Evolutionary conservation across 2,113 vertebrate genomes (phyloP).

Genomic region (Myiopsitta monachus): DNA sequence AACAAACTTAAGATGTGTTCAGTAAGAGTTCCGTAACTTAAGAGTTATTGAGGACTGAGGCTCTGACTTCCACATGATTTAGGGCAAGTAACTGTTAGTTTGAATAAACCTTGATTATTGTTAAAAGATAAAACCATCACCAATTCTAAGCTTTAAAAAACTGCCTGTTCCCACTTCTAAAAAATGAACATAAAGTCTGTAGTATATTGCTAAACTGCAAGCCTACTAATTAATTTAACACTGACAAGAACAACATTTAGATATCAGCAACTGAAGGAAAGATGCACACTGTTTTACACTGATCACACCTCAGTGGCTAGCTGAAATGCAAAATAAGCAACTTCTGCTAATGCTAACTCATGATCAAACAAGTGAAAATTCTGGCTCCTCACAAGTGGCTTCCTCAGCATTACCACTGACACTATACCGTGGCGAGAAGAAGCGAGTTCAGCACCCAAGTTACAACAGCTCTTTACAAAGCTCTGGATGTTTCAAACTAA

Average conservation of each 20-base stretch:
- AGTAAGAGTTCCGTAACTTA: not conserved
- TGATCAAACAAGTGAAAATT: not conserved
- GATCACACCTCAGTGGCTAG: not conserved
- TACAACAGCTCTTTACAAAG: not conserved
- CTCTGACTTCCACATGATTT: not conserved
- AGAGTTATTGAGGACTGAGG: not conserved
- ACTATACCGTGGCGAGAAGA: rapidly evolving
- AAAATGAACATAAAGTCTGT: not conserved
- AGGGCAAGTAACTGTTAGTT: not conserved
- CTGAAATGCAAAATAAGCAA: not conserved
- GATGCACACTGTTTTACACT: not conserved
- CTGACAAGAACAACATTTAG: not conserved
- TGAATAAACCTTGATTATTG: not conserved
- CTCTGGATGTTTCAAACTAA: not conserved
- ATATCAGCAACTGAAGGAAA: not conserved
- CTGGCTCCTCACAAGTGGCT: not conserved
- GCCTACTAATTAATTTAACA: not conserved
- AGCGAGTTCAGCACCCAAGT: not conserved
- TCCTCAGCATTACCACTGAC: not conserved
- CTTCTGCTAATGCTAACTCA: not conserved
- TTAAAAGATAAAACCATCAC: not conserved
- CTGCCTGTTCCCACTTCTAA: not conserved
- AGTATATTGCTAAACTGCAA: not conserved
- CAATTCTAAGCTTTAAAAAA: not conserved
- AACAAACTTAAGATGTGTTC: not conserved